Conservation (phyloP, 2,113 vertebrate species). For the Nanger granti region DNA sequence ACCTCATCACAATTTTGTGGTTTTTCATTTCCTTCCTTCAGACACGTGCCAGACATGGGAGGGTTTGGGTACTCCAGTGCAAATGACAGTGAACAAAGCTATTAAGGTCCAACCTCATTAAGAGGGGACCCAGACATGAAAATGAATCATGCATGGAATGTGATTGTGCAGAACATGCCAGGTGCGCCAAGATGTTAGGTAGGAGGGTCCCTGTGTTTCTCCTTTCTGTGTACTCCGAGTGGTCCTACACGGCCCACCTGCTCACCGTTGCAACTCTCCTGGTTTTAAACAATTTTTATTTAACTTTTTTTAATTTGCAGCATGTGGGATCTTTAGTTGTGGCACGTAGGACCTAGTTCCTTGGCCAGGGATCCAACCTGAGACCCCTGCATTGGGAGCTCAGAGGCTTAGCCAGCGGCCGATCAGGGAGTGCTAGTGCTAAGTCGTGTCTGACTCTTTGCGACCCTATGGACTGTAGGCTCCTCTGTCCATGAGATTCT, state of each 20-base stretch:
- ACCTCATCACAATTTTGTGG: neutral
- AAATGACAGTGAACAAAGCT: neutral
- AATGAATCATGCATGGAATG: neutral
- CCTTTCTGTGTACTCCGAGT: neutral
- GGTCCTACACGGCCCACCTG: neutral
- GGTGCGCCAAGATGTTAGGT: neutral
- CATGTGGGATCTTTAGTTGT: neutral
- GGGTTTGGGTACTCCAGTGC: neutral
- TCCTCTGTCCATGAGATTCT: neutral
- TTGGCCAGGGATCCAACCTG: neutral
- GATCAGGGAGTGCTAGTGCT: neutral
- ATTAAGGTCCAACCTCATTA: neutral
- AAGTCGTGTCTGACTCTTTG: neutral
- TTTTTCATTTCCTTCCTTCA: neutral
- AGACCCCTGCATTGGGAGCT: neutral
- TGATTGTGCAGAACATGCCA: too few relatives aligned
- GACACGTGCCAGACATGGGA: neutral
- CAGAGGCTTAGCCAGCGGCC: neutral
- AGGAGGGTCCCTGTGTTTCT: accelerated
- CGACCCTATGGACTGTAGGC: neutral
- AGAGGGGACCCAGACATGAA: neutral
- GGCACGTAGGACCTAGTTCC: neutral
- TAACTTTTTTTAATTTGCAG: neutral
- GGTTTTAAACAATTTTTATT: neutral
- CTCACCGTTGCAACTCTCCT: neutral